A percentile compares a stretch with the other conserved stretches of the same genome.
Evolutionary conservation across 2,113 vertebrate species (phyloP).

Genomic region (Planiliza haematocheilus): DNA sequence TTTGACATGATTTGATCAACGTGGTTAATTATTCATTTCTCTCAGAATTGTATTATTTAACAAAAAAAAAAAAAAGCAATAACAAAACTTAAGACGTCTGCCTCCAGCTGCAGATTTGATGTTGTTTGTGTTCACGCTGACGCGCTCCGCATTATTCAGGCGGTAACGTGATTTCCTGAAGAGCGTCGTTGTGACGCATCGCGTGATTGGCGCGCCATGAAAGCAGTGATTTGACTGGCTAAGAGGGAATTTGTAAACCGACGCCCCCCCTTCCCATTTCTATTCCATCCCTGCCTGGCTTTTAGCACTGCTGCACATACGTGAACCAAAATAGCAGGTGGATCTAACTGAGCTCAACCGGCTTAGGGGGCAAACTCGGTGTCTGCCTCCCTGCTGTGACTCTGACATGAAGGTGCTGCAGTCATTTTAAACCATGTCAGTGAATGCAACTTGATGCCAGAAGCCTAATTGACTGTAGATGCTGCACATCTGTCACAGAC

Average conservation of each 20-base stretch:
- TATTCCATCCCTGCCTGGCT: not conserved
- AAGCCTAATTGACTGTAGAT: conserved; percentile 23
- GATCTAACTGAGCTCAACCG: not conserved
- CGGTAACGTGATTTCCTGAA: not conserved
- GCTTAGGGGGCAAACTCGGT: not conserved
- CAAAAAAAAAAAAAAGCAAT: not conserved
- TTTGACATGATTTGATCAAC: not conserved
- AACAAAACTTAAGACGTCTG: not conserved
- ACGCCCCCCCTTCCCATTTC: not conserved
- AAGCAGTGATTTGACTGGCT: not conserved
- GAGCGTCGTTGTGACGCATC: not conserved
- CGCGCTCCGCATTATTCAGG: not conserved
- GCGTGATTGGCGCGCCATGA: not conserved
- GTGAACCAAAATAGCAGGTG: not conserved
- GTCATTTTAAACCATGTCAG: conserved; percentile 7
- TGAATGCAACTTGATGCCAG: conserved; percentile 13
- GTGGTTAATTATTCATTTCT: not conserved
- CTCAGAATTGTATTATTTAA: not conserved
- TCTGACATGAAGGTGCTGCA: conserved; percentile 16
- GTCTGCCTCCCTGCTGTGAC: conserved; percentile 1
- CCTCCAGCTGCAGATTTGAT: not conserved
- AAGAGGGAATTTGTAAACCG: not conserved
- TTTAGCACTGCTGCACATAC: not conserved
- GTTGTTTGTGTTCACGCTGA: not conserved
- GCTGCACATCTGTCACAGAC: conserved; percentile 21